Percentiles rank a stretch among this genome's conserved stretches.
These are phyloP conservation scores for Cabera pusaria DNA, from an alignment of 2,888 invertebrate genomes.

Conservation along the genomic window DNA sequence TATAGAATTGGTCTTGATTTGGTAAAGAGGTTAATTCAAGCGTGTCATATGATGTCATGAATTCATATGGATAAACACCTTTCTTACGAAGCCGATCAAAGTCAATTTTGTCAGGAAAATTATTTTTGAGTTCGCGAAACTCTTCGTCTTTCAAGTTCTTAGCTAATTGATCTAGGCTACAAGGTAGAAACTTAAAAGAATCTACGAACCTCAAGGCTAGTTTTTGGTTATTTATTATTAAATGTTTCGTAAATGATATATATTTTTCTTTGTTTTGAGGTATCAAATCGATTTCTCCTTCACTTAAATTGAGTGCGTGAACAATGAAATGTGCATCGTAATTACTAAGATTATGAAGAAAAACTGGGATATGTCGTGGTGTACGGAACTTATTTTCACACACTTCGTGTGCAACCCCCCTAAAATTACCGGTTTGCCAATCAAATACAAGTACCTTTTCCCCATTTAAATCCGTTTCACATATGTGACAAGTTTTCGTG, in stretches of 20 bases:
- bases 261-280: slow-evolving; percentile 41
- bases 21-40: neutral
- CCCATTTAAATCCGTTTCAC: slow-evolving; percentile 3
- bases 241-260: slow-evolving; percentile 40
- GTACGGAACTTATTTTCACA: slow-evolving; percentile 25
- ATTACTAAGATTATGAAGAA: slow-evolving; percentile 22
- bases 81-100: slow-evolving; percentile 1
- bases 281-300: slow-evolving; percentile 22
- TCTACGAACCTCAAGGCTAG: slow-evolving; percentile 22
- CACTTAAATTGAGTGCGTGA: slow-evolving; percentile 31
- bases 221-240: slow-evolving; percentile 16
- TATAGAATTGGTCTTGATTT: slow-evolving; percentile 3
- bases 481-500: slow-evolving; percentile 2
- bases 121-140: neutral
- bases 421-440: slow-evolving; percentile 33
- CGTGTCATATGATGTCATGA: slow-evolving; percentile 3
- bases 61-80: slow-evolving; percentile 2
- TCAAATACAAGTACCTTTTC: slow-evolving; percentile 25
- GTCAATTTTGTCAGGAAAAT: neutral
- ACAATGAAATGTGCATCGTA: slow-evolving; percentile 44
- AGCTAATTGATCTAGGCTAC: slow-evolving; percentile 17
- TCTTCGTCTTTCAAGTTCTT: slow-evolving; percentile 8
- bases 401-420: slow-evolving; percentile 32
- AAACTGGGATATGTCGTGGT: slow-evolving; percentile 3
- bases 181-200: slow-evolving; percentile 26